Conservation (phyloP, 2,113 vertebrate species). For the Oenanthe oenanthe region DNA sequence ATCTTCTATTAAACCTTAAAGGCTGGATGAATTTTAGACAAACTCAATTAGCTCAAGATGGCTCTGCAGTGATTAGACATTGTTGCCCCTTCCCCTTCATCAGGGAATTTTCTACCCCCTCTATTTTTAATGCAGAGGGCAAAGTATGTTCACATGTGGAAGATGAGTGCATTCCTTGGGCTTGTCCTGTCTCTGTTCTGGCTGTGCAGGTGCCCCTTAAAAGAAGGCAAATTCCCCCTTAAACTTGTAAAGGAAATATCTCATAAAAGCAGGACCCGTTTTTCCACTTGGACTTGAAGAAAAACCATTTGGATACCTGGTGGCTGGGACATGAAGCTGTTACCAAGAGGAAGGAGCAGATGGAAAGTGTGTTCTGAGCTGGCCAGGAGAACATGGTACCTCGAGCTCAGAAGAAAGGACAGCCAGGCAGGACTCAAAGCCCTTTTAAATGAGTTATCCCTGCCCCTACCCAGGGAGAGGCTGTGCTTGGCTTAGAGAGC, state of each 20-base stretch:
- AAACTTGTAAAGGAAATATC: not conserved
- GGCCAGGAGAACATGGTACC: not conserved
- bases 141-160: conserved; percentile 34
- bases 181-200: not conserved
- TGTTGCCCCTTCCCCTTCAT: conserved; percentile 61
- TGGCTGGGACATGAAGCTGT: not conserved
- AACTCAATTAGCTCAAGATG: conserved; percentile 81
- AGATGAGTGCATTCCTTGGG: not conserved
- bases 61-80: conserved; percentile 68
- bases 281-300: not conserved
- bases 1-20: conserved; percentile 76
- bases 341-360: not conserved
- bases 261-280: not conserved
- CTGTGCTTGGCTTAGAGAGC: not conserved
- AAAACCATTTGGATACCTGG: not conserved
- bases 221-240: not conserved
- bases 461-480: not conserved
- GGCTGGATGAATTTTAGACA: conserved; percentile 76
- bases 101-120: conserved; percentile 49
- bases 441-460: not conserved
- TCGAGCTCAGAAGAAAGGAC: not conserved
- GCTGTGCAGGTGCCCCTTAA: not conserved
- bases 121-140: not conserved
- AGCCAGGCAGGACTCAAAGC: not conserved
- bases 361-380: not conserved